A percentile compares a stretch with the other conserved stretches of the same genome.
phyloP scores from a whole-genome alignment of 2,797 vertebrate species.

The Adelosebastes latens region DNA sequence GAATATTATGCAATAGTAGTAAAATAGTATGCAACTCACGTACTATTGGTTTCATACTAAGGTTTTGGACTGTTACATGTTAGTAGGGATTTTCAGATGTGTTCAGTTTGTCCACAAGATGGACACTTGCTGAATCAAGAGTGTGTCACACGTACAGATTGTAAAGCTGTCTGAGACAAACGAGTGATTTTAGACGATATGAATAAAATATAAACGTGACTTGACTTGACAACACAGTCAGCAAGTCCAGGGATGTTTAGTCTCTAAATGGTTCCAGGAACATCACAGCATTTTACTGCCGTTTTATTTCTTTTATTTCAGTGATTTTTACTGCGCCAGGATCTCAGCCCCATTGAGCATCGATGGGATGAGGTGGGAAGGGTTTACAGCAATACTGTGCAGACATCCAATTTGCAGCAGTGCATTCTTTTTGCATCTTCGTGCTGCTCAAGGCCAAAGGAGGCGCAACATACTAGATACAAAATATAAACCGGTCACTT shows the following conservation, averaged over 20 bases:
- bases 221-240: neutral
- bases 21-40: too few relatives aligned
- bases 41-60: too few relatives aligned
- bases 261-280: constrained; percentile 6
- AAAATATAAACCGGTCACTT: too few relatives aligned
- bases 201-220: neutral
- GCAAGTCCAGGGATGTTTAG: neutral
- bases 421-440: neutral
- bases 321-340: neutral
- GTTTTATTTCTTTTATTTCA: constrained; percentile 6
- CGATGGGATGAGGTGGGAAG: neutral
- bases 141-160: neutral
- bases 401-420: neutral
- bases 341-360: neutral
- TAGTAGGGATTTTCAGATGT: too few relatives aligned
- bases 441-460: neutral
- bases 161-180: neutral
- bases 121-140: too few relatives aligned
- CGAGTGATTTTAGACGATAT: neutral
- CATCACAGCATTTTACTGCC: neutral
- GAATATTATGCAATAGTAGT: too few relatives aligned
- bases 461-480: neutral
- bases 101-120: too few relatives aligned
- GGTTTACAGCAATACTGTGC: neutral
- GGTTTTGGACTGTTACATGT: too few relatives aligned